Conservation (phyloP, 2,113 vertebrate species). For the Raja brachyura region DNA sequence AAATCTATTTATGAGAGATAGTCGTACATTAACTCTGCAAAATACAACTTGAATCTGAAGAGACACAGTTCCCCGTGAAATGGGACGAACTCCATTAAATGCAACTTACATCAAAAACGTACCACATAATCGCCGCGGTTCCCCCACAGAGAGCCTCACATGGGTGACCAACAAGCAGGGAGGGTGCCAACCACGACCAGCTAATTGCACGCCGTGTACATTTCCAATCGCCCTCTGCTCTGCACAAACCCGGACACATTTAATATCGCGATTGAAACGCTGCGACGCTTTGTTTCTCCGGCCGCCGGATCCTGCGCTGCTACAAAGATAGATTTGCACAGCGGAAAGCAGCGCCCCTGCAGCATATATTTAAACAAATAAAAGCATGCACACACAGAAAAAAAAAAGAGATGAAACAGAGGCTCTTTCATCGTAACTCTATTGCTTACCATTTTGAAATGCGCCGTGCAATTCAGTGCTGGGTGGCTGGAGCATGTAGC, state of each 20-base stretch:
- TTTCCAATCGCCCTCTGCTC: not conserved
- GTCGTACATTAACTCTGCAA: not conserved
- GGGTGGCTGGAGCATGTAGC: not conserved
- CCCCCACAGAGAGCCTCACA: too few relatives aligned
- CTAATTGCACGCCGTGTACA: not conserved
- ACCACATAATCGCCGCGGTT: not conserved
- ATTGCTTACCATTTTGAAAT: not conserved
- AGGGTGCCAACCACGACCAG: too few relatives aligned
- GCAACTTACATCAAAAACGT: not conserved
- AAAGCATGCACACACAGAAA: not conserved
- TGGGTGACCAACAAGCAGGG: too few relatives aligned
- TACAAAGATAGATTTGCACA: not conserved
- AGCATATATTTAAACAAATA: not conserved
- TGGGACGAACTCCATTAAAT: not conserved
- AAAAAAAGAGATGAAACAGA: not conserved
- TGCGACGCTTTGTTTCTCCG: not conserved
- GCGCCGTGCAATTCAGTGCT: not conserved
- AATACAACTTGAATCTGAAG: not conserved
- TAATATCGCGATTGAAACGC: not conserved
- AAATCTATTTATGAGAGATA: not conserved
- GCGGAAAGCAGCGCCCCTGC: slow-evolving; percentile 9
- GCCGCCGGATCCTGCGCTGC: not conserved
- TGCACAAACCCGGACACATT: not conserved
- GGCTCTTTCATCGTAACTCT: not conserved
- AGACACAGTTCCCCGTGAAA: not conserved